A percentile compares a stretch with the other conserved stretches of the same genome.
These are phyloP conservation scores for Anomalospiza imberbis DNA, from an alignment of 2,797 vertebrate genomes.

Conservation along the genomic window DNA sequence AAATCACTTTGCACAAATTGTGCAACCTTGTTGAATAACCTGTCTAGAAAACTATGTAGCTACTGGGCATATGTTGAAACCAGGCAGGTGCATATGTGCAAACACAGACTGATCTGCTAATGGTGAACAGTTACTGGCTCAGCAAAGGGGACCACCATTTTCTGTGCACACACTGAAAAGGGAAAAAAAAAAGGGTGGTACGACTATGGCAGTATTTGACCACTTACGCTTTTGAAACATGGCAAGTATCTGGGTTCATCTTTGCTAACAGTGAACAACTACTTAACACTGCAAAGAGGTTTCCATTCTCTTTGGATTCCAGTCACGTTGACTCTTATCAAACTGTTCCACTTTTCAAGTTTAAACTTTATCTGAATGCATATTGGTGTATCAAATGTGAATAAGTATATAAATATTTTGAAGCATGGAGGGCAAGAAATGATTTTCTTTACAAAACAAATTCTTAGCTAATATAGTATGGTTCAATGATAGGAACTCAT, in stretches of 20 bases:
- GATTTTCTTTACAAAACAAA: neutral
- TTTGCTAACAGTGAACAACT: neutral
- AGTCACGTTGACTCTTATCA: neutral
- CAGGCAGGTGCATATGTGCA: neutral
- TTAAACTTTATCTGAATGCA: neutral
- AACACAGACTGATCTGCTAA: neutral
- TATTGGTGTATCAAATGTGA: neutral
- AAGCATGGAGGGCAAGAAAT: neutral
- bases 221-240: neutral
- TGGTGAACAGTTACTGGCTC: neutral
- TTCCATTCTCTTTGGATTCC: neutral
- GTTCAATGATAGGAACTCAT: neutral
- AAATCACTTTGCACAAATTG: constrained; percentile 57
- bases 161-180: neutral
- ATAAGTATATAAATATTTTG: neutral
- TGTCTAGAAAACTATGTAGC: neutral
- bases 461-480: neutral
- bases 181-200: neutral
- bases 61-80: constrained; percentile 14
- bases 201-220: neutral
- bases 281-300: neutral
- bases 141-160: neutral
- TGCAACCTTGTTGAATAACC: constrained; percentile 46
- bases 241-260: neutral
- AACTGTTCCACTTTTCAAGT: neutral